Conservation (phyloP, 2,797 vertebrate species). For the Helarctos malayanus region DNA sequence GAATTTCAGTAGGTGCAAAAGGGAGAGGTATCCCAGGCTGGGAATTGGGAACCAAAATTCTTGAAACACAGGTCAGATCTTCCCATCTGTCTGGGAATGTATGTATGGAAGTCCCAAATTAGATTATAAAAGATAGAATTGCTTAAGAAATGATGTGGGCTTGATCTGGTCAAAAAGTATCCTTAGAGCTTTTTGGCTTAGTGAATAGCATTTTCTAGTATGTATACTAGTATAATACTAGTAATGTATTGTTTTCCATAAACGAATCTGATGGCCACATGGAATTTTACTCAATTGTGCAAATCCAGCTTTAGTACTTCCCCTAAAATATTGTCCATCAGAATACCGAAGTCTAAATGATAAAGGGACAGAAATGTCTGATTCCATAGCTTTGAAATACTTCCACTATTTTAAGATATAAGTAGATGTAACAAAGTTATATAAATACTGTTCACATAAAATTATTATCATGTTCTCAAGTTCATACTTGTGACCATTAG, state of each 20-base stretch:
- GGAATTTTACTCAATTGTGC: slow-evolving; percentile 24
- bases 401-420: neutral
- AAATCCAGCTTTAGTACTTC: neutral
- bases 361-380: neutral
- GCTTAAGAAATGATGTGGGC: neutral
- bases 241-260: neutral
- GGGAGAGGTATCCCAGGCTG: neutral
- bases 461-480: neutral
- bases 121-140: neutral
- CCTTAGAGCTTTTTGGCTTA: neutral
- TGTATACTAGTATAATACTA: no score
- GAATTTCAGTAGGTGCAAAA: neutral
- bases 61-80: neutral
- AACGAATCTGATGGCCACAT: neutral
- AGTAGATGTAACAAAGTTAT: neutral
- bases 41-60: neutral
- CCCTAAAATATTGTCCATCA: neutral
- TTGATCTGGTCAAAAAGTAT: neutral
- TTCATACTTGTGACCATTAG: neutral
- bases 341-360: neutral
- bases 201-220: neutral
- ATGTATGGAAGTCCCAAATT: neutral
- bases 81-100: neutral
- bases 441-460: slow-evolving; percentile 3
- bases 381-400: neutral